Conservation (phyloP, 2,797 vertebrate genomes). For the Clamator glandarius region DNA sequence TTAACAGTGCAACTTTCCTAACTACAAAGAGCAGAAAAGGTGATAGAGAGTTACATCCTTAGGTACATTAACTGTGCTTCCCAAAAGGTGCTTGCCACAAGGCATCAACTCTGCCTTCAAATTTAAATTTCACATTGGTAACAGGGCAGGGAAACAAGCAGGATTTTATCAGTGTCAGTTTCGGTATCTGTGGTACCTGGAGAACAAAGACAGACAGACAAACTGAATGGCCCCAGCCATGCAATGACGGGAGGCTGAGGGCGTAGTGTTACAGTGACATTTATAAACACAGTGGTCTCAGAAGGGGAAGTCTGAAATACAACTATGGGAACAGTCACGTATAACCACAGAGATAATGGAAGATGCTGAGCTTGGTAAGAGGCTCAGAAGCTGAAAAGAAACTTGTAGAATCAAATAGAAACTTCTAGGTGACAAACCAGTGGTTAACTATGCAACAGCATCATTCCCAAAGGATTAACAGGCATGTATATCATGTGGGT, state of each 20-base stretch:
- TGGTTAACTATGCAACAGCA: neutral
- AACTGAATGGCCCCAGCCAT: neutral
- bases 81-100: neutral
- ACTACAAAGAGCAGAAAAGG: constrained; percentile 21
- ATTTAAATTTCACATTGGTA: neutral
- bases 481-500: neutral
- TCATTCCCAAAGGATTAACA: neutral
- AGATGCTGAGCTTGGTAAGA: neutral
- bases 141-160: neutral
- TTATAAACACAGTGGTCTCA: neutral
- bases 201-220: neutral
- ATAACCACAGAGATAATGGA: neutral
- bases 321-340: neutral
- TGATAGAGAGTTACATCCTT: neutral
- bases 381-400: neutral
- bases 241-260: neutral
- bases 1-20: neutral
- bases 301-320: neutral
- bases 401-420: neutral
- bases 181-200: neutral
- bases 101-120: neutral
- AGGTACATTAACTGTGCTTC: constrained; percentile 12
- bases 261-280: neutral
- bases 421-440: neutral
- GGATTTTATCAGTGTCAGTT: neutral